phyloP scores from a whole-genome alignment of 2,888 invertebrate species.

The Cerceris ruficornis region DNA sequence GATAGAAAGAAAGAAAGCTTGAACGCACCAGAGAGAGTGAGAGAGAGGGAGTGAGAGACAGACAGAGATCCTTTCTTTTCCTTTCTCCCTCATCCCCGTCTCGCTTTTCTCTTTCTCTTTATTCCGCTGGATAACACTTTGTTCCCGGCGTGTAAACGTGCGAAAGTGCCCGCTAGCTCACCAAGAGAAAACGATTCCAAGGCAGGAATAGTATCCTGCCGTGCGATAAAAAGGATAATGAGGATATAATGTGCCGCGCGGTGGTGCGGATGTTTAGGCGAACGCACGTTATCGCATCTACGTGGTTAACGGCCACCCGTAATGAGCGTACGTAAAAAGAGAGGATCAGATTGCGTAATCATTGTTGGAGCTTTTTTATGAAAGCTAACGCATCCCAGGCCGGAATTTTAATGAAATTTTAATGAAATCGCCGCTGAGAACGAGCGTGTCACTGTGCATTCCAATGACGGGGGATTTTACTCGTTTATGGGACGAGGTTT shows the following conservation, averaged over 20 bases:
- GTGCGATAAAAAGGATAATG: slow-evolving; percentile 63
- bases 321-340: slow-evolving; percentile 35
- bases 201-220: slow-evolving; percentile 19
- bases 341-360: slow-evolving; percentile 44
- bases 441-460: neutral
- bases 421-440: slow-evolving; percentile 2
- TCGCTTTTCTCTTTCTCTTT: slow-evolving; percentile 39
- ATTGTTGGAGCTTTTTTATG: slow-evolving; percentile 7
- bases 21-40: too few relatives aligned
- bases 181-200: slow-evolving; percentile 43
- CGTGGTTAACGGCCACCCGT: slow-evolving; percentile 40
- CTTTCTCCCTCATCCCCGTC: slow-evolving; percentile 15
- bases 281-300: slow-evolving; percentile 43
- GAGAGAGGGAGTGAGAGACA: too few relatives aligned
- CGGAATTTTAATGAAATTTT: slow-evolving; percentile 53
- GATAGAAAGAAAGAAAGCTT: too few relatives aligned
- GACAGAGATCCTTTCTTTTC: slow-evolving; percentile 30
- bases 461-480: too few relatives aligned
- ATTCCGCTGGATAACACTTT: slow-evolving; percentile 67
- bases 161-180: slow-evolving; percentile 38
- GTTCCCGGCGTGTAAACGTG: slow-evolving; percentile 68
- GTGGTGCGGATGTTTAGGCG: slow-evolving; percentile 48
- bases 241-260: slow-evolving; percentile 59
- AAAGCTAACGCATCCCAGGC: slow-evolving; percentile 17
- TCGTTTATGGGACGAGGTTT: too few relatives aligned